Evolutionary conservation across 2,113 vertebrate species (phyloP).

Genomic region (Oryzias curvinotus): DNA sequence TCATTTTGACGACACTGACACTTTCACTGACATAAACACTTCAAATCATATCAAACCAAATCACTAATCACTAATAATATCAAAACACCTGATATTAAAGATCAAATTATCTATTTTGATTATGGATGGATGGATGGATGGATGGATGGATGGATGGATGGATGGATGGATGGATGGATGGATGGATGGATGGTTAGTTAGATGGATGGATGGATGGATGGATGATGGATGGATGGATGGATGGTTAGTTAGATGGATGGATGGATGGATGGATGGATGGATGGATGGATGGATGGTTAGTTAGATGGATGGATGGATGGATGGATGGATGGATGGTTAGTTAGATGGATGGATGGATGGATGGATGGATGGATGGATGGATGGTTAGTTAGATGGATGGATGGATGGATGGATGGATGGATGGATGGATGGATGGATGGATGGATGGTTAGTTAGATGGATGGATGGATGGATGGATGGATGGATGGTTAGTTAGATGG

Average conservation of each 20-base stretch:
- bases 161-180: conserved; percentile 2
- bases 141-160: conserved; percentile 7
- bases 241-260: conserved; percentile 2
- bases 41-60: too few relatives aligned
- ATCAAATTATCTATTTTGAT: background rate
- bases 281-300: background rate
- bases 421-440: conserved; percentile 1
- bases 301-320: conserved; percentile 6
- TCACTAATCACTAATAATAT: too few relatives aligned
- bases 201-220: conserved; percentile 2
- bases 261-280: conserved; percentile 2
- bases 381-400: conserved; percentile 3
- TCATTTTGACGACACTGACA: too few relatives aligned
- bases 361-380: conserved; percentile 1
- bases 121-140: conserved; percentile 6
- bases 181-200: conserved; percentile 1
- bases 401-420: conserved; percentile 7
- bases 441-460: conserved; percentile 2
- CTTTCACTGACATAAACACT: too few relatives aligned
- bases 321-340: conserved; percentile 5
- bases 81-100: too few relatives aligned
- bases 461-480: conserved; percentile 1
- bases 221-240: conserved; percentile 8
- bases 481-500: conserved; percentile 5
- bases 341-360: conserved; percentile 1